phyloP scores from a whole-genome alignment of 2,113 vertebrate species.

The Mesitornis unicolor region DNA sequence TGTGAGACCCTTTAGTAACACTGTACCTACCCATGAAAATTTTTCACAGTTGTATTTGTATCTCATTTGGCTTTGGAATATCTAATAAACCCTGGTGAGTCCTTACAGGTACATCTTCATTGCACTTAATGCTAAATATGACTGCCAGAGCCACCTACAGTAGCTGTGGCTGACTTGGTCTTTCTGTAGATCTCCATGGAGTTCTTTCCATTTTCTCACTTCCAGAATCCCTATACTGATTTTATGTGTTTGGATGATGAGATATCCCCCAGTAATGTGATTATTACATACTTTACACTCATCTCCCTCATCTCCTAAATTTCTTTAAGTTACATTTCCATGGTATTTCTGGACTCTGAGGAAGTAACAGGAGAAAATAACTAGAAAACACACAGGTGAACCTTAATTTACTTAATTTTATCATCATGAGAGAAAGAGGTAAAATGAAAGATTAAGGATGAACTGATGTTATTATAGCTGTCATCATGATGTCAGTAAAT shows the following conservation, averaged over 20 bases:
- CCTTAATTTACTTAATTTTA: background rate
- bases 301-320: accelerated
- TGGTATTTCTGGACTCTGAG: background rate
- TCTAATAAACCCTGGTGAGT: background rate
- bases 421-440: background rate
- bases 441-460: background rate
- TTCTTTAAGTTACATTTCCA: background rate
- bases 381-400: background rate
- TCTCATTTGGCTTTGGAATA: background rate
- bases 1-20: background rate
- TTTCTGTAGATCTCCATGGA: accelerated
- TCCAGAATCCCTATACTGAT: background rate
- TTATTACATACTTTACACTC: background rate
- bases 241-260: background rate
- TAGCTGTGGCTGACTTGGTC: background rate
- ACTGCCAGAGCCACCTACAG: background rate
- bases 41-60: background rate
- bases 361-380: background rate
- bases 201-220: background rate
- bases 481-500: background rate
- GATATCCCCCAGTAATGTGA: background rate
- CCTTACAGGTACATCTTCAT: background rate
- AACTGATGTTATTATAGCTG: background rate
- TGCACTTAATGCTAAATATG: background rate
- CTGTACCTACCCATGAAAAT: background rate